phyloP scores from a whole-genome alignment of 2,797 vertebrate species.

The Cossypha heuglini region DNA sequence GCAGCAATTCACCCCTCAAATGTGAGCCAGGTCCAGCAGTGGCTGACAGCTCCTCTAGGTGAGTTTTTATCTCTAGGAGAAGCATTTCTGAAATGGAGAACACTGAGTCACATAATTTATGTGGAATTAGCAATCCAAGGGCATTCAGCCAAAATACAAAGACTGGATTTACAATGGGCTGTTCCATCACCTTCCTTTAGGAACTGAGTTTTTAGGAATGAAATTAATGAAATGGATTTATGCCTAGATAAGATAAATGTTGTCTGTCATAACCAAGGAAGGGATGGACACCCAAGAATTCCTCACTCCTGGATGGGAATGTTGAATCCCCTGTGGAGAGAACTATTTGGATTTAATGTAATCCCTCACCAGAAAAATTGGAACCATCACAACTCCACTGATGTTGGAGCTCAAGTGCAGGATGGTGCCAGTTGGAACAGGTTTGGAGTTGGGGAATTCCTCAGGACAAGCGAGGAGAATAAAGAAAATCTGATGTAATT shows the following conservation, averaged over 20 bases:
- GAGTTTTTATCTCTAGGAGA: not conserved
- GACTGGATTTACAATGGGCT: not conserved
- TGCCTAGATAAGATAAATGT: not conserved
- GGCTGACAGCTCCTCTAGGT: not conserved
- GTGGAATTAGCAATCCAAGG: not conserved
- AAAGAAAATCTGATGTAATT: not conserved
- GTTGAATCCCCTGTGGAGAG: not conserved
- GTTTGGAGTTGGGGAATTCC: not conserved
- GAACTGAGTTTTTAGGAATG: not conserved
- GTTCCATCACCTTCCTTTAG: not conserved
- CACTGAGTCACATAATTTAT: not conserved
- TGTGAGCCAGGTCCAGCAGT: not conserved
- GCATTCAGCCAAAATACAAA: not conserved
- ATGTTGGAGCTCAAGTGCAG: not conserved
- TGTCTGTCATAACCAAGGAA: not conserved
- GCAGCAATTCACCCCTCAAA: not conserved
- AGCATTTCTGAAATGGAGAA: not conserved
- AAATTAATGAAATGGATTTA: not conserved
- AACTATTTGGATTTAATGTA: constrained; percentile 2
- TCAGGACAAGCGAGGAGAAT: not conserved
- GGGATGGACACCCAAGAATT: not conserved
- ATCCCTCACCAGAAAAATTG: constrained; percentile 30
- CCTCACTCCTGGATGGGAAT: not conserved
- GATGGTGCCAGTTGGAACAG: not conserved
- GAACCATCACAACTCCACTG: not conserved